Evolutionary conservation across 2,888 invertebrate genomes (phyloP), one percentile per base, ranked within the genome.

Genomic region (Nomada flava): DNA sequence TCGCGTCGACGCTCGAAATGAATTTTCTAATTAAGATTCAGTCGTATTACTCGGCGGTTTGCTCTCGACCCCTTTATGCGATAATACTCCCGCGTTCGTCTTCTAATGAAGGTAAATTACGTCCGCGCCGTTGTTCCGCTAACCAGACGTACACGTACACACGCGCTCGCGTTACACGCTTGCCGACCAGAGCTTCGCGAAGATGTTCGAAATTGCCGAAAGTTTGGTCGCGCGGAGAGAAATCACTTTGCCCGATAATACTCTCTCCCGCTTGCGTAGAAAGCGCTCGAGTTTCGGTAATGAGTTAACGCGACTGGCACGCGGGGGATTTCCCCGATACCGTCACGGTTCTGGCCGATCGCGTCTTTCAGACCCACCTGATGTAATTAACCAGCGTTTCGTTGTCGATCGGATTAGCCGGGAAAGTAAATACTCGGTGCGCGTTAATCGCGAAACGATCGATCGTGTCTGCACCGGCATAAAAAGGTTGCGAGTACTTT

Each of bases 21-120:
- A 89, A 89, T 89, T 90, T 90, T 90, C 88, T 87, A 89, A 89
- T 90, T 90, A 90, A 89, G 89, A 89, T 89, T 88, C 88, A 79
- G 86, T 85, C 78, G 79, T 82, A 68, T 84, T 82, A 76, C 78
- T 60, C 82, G 83, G 80, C 76, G 86, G 83, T 86, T 82, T 80
- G 79, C 80, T 68, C 82, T 60, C 73, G 73, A 63, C 72, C 69
- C 80, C 74, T 87, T 88, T 86, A 81, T 70, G 85, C 86, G 84
- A 88, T 89, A 86, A 89, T 89, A 78, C 75, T 82, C 70, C 65
- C 42, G 20, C 76, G 86, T 65, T 65, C 76, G 60, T 86, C 82
- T 86, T 80, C 82, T 82, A 84, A 85, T 62, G 79, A 74, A 78
- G 76, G 78, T 80, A 77, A 86, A 88, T 87, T 87, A 85, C 84